Evolutionary conservation across 2,888 invertebrate species (phyloP).

Genomic region (Caenorhabditis plicata): DNA sequence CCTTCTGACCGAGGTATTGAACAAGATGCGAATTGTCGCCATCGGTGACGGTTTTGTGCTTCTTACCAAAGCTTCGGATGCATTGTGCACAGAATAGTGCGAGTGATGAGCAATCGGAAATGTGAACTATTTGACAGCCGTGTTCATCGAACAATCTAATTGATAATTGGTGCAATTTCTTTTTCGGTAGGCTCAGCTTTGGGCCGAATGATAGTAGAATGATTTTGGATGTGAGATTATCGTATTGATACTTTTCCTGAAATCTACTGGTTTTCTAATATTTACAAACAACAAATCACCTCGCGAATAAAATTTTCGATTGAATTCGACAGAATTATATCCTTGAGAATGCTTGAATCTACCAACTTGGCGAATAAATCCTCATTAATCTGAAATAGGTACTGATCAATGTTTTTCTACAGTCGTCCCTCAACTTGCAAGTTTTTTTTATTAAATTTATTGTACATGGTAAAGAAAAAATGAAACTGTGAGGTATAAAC

Average conservation of each 20-base stretch:
- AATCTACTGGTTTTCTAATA: not conserved
- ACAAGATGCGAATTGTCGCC: no score
- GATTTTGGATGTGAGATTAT: no score
- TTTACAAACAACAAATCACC: constrained; percentile 2
- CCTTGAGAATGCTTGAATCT: constrained; percentile 14
- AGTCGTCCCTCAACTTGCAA: no score
- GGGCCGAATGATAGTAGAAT: no score
- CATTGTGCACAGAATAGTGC: constrained; percentile 26
- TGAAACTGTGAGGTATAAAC: no score
- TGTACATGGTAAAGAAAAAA: no score
- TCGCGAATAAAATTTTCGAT: constrained; percentile 13
- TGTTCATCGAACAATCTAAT: constrained; percentile 24
- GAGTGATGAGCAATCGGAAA: constrained; percentile 13
- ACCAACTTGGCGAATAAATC: constrained; percentile 33
- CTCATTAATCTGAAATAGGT: constrained; percentile 33
- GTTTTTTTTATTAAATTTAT: no score
- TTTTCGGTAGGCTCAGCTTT: constrained; percentile 17
- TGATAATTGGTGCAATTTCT: constrained; percentile 20
- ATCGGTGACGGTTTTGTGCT: no score
- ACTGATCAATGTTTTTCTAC: no score
- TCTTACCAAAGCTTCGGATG: no score
- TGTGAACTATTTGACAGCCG: constrained; percentile 26
- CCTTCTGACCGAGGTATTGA: constrained; percentile 28
- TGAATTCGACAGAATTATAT: constrained; percentile 17
- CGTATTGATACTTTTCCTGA: no score